Evolutionary conservation across 2,888 invertebrate genomes (phyloP).

Genomic region (Lasioglossum malachurum): DNA sequence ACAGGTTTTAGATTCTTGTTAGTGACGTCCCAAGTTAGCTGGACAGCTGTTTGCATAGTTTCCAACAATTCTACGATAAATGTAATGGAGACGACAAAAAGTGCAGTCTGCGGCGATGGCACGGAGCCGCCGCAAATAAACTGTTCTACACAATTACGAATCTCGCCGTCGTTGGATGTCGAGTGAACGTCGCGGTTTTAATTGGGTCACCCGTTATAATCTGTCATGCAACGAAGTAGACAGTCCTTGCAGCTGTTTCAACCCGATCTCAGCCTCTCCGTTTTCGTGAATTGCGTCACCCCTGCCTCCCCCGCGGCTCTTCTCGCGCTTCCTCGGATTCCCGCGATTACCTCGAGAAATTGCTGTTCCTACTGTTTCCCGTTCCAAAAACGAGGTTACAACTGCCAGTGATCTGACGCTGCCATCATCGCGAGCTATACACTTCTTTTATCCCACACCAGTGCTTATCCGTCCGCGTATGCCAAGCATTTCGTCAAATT

Average conservation of each 20-base stretch:
- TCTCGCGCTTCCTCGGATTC: conserved; percentile 36
- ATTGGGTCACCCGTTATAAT: conserved; percentile 81
- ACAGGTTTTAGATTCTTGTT: background rate
- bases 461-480: background rate
- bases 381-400: conserved; percentile 50
- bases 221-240: conserved; percentile 75
- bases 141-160: conserved; percentile 45
- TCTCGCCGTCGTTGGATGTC: conserved; percentile 24
- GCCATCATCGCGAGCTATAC: background rate
- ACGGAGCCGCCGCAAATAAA: conserved; percentile 39
- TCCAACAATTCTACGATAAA: conserved; percentile 1
- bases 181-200: conserved; percentile 71
- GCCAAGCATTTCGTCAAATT: background rate
- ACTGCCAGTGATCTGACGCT: background rate
- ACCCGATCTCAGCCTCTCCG: conserved; percentile 58
- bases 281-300: conserved; percentile 54
- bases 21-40: background rate
- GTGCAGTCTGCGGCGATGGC: conserved; percentile 1
- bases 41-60: background rate
- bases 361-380: conserved; percentile 53
- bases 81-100: background rate
- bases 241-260: conserved; percentile 72
- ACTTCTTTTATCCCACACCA: background rate
- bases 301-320: conserved; percentile 2
- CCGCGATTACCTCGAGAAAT: conserved; percentile 58